phyloP scores from a whole-genome alignment of 2,888 invertebrate genomes.

The Nycteola revayana region DNA sequence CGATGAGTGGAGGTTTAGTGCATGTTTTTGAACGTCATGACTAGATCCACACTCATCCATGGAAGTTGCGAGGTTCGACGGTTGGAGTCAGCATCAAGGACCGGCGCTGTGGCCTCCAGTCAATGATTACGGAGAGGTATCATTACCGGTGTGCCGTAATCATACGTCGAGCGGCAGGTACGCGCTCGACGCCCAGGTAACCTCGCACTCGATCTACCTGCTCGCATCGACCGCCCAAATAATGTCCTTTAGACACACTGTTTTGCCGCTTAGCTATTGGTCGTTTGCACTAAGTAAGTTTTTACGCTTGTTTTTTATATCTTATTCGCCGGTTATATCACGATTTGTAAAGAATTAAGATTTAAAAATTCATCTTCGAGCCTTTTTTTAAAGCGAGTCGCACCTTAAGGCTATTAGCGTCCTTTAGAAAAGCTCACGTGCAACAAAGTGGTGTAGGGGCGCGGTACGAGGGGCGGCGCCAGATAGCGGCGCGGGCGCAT shows the following conservation, averaged over 20 bases:
- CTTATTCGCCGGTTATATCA: too few species aligned
- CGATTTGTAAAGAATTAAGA: too few species aligned
- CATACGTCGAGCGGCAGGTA: conserved; percentile 71
- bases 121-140: conserved; percentile 60
- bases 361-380: too few species aligned
- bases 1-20: conserved; percentile 89
- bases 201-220: conserved; percentile 61
- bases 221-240: conserved; percentile 47
- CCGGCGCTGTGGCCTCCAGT: conserved; percentile 39
- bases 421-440: conserved; percentile 42
- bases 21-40: conserved; percentile 86
- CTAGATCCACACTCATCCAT: conserved; percentile 92
- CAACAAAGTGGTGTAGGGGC: conserved; percentile 42
- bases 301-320: conserved; percentile 54
- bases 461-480: conserved; percentile 51
- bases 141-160: conserved; percentile 67
- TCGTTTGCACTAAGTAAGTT: conserved; percentile 66
- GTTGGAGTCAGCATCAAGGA: conserved; percentile 33
- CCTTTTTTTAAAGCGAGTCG: too few species aligned
- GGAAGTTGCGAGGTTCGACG: conserved; percentile 82
- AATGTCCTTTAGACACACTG: conserved; percentile 66
- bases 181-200: conserved; percentile 46
- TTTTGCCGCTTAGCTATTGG: conserved; percentile 55
- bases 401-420: conserved; percentile 38
- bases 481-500: conserved; percentile 72